phyloP scores from a whole-genome alignment of 2,888 invertebrate genomes.

The Cotesia congregata region DNA sequence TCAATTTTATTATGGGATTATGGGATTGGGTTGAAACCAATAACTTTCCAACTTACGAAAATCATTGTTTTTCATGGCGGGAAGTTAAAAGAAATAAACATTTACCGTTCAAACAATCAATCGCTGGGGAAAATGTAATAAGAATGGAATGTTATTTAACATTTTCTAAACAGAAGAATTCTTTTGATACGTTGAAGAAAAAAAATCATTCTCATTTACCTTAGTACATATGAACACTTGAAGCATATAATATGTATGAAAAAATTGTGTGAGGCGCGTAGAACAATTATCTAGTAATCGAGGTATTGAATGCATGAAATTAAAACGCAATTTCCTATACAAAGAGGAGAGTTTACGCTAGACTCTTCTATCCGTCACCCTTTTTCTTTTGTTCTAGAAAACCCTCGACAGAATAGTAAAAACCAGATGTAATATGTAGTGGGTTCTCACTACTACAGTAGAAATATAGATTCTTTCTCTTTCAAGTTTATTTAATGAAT shows the following conservation, averaged over 20 bases:
- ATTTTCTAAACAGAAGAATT: neutral
- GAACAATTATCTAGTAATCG: conserved; percentile 56
- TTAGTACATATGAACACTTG: conserved; percentile 5
- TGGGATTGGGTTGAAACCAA: too few species aligned
- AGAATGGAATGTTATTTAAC: neutral
- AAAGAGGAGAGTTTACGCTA: conserved; percentile 68
- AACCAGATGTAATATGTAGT: conserved; percentile 5
- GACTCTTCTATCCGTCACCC: conserved; percentile 51
- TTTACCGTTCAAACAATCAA: too few species aligned
- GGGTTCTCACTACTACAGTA: conserved; percentile 4
- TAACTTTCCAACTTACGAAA: too few species aligned
- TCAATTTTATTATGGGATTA: too few species aligned
- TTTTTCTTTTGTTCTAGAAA: conserved; percentile 43
- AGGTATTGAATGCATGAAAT: conserved; percentile 66
- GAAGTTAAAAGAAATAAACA: too few species aligned
- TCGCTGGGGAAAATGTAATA: neutral
- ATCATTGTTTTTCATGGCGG: too few species aligned
- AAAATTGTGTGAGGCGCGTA: conserved; percentile 58
- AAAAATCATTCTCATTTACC: conserved; percentile 33
- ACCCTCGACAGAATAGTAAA: neutral
- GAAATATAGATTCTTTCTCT: neutral
- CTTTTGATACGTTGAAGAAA: conserved; percentile 14
- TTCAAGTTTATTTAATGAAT: conserved; percentile 65
- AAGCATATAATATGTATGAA: conserved; percentile 65
- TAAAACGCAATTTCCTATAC: conserved; percentile 69